Evolutionary conservation across 2,113 vertebrate species (phyloP), one percentile per base, ranked within the genome.

Genomic region (Trichechus manatus): DNA sequence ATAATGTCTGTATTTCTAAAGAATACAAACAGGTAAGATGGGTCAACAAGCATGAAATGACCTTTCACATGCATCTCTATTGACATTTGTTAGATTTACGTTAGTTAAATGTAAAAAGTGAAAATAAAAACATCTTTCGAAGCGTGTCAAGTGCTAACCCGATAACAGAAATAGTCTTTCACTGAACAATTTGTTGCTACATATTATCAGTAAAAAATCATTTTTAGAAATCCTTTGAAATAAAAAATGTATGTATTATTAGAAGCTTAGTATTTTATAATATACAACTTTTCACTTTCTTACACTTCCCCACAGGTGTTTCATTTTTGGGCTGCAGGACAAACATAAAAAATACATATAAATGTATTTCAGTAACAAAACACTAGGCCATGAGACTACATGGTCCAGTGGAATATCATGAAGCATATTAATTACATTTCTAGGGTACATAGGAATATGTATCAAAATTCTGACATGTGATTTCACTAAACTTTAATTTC

Each of bases 281-380:
- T 20, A 68, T 1, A 25, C 36, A 79, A 78, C 72, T 53, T 64
- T 50, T 64, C 81, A 14, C 29, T 47, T 94, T 79, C 27, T 75
- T 79, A 75, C 9, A 87, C 47, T 80, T 96, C 23, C 75, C 10
- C 50, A 77, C 4, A 42, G 22, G 53, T 90, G 27, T 61, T 96
- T 94, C 29, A 84, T 61, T 97, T 93, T 72, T 63, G 10, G 0
- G 68, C 13, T 33, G 27, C 0, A 75, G 42, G 31, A 86, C 33
- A 93, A 82, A 88, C 0, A 85, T 44, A 68, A 78, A 74, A 96
- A 90, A 82, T 15, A 39, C 23, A 81, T 61, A 70, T 11, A 88
- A 61, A 85, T 79, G 42, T 93, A 91, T 66, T 83, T 93, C 33
- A 93, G 17, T 74, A 89, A 61, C 31, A 93, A 94, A 74, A 85